These are phyloP conservation scores for Sorex maritimensis DNA, from an alignment of 2,797 vertebrate species.

Conservation along the genomic window DNA sequence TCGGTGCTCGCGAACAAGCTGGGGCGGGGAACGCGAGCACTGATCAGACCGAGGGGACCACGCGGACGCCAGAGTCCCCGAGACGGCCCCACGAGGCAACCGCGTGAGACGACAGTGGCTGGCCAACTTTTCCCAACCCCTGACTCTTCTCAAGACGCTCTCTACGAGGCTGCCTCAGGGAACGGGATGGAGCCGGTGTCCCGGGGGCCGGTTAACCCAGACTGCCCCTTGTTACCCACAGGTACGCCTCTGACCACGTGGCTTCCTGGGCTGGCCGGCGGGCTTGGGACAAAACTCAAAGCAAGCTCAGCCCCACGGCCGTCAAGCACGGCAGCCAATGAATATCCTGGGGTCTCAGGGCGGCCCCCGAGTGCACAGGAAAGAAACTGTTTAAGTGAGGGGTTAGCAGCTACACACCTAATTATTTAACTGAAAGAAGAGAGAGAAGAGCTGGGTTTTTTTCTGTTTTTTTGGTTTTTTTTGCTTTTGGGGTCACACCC, in stretches of 20 bases:
- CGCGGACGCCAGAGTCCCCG: background rate
- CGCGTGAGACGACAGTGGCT: background rate
- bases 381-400: slow-evolving; percentile 52
- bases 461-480: too few relatives aligned
- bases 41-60: slow-evolving; percentile 51
- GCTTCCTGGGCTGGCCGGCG: background rate
- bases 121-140: background rate
- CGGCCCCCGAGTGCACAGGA: background rate
- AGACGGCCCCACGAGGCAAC: background rate
- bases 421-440: slow-evolving; percentile 27
- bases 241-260: background rate
- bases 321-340: background rate
- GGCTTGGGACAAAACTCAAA: slow-evolving; percentile 36
- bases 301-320: background rate
- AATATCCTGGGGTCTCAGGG: background rate
- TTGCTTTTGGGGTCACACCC: too few relatives aligned
- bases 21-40: slow-evolving; percentile 57
- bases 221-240: background rate
- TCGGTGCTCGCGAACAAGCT: slow-evolving; percentile 98
- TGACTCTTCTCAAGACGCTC: slow-evolving; percentile 45
- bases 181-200: slow-evolving; percentile 27
- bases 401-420: slow-evolving; percentile 9
- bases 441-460: background rate
- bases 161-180: slow-evolving; percentile 24
- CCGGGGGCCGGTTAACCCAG: background rate